Evolutionary conservation across 1,140 invertebrate species (phyloP).

Genomic region (Pachyrhynchus sulphureomaculatus): DNA sequence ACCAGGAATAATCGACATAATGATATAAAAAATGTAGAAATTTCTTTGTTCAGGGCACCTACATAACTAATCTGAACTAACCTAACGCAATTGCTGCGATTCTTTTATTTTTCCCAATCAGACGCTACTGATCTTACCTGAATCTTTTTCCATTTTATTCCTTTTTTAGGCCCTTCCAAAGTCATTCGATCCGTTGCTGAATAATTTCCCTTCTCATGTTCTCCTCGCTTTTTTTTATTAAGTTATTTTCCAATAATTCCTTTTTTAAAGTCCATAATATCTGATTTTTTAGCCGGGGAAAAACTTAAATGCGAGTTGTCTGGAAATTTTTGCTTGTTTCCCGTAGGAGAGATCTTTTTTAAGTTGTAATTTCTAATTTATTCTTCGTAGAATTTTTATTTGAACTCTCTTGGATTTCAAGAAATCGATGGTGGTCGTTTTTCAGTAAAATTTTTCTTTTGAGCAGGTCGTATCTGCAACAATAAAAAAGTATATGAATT

Average conservation of each 20-base stretch:
- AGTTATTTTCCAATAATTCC: conserved; percentile 24
- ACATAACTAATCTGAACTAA: no score
- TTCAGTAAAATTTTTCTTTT: no score
- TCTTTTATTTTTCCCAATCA: no score
- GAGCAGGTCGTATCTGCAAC: no score
- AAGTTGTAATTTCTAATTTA: conserved; percentile 2
- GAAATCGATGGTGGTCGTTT: neutral
- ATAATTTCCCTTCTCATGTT: conserved; percentile 29
- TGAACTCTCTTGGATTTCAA: neutral
- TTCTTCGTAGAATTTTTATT: neutral
- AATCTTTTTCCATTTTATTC: conserved; percentile 28
- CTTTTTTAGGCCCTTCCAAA: neutral
- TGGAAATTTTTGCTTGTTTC: neutral
- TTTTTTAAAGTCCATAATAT: conserved; percentile 18
- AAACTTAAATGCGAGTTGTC: neutral
- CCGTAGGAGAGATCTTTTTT: neutral
- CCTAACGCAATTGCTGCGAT: no score
- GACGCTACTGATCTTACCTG: no score
- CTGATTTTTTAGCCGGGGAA: conserved; percentile 13
- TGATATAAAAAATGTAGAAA: no score
- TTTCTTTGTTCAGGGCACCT: no score
- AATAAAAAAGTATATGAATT: neutral
- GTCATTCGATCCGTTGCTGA: conserved; percentile 24
- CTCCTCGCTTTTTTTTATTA: conserved; percentile 22
- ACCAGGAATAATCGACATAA: no score